These are phyloP conservation scores for Maniola hyperantus DNA, from an alignment of 2,888 invertebrate genomes.

Conservation along the genomic window DNA sequence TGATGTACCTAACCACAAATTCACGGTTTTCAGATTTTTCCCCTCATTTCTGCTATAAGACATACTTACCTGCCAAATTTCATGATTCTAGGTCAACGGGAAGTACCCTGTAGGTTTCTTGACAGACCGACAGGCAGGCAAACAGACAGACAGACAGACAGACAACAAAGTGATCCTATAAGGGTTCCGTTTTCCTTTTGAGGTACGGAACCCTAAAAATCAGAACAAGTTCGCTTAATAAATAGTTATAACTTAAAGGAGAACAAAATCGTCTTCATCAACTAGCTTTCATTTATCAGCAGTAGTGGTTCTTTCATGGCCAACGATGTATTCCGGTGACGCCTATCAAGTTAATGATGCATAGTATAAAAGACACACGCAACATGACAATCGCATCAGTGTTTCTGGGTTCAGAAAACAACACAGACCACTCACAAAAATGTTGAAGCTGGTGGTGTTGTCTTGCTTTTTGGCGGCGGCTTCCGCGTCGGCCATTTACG, in stretches of 20 bases:
- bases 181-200: no score
- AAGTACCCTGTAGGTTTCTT: no score
- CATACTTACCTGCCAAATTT: no score
- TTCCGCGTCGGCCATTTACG: slow-evolving; percentile 59
- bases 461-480: slow-evolving; percentile 83
- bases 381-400: slow-evolving; percentile 60
- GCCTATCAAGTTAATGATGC: slow-evolving; percentile 50
- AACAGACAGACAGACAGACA: no score
- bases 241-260: slow-evolving; percentile 29
- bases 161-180: no score
- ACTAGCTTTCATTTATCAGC: slow-evolving; percentile 49
- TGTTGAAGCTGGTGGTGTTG: slow-evolving; percentile 84
- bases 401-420: slow-evolving; percentile 55
- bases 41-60: no score
- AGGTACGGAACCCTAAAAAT: no score
- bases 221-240: slow-evolving; percentile 25
- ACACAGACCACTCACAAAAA: slow-evolving; percentile 74
- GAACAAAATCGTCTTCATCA: slow-evolving; percentile 45
- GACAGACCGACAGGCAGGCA: no score
- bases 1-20: no score
- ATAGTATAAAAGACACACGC: slow-evolving; percentile 60
- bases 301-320: slow-evolving; percentile 69
- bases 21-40: no score
- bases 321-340: slow-evolving; percentile 59
- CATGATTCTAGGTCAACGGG: no score